Base-by-base conservation (phyloP, 2,888 invertebrate genomes). In the Pseudeuparius sepicola region DNA sequence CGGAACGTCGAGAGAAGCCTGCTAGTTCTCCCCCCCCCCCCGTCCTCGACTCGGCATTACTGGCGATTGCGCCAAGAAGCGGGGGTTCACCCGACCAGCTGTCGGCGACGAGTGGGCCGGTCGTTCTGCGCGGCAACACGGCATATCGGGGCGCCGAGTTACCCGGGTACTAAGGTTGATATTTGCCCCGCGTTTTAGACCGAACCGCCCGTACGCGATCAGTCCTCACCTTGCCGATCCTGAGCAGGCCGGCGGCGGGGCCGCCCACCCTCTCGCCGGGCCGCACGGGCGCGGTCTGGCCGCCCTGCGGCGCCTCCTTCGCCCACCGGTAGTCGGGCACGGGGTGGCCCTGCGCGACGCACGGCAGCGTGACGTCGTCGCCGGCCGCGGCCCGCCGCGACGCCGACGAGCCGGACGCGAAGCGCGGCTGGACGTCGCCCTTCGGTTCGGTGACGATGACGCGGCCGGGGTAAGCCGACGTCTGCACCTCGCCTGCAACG, bases 301-400 rank as follows among this genome's bases (percentile, higher is more conserved):
- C 79, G 41, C 78, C 78, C n/a, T n/a, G n/a, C 52, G 75, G 78
- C 47, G 77, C 71, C 57, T 82, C 82, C 38, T 78, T 73, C 60
- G 77, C 79, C 85, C 85, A 85, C 59, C 80, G 75, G 64, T 82
- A 84, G 41, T 73, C 75, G 37, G 85, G 84, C 39, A 83, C 78
- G 3, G 84, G 84, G 70, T 80, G 78, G 43, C 82, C 84, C 61
- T 84, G 83, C 34, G 84, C 83, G 16, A 78, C 79, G 60, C 84
- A 85, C 27, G 84, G 79, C 47, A 85, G 61, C 46, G 76, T 76
- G 49, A 81, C 76, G 57, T 80, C 79, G 41, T 77, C 79, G 20
- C 84, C 83, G 40, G 74, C 69, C 43, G 71, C 73, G 40, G 75
- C 75, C 49, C 77, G 72, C 39, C 77, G 69, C 46, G 71, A 68